Evolutionary conservation across 1,140 invertebrate species (phyloP), one percentile per base, ranked within the genome.

Genomic region (Oryctes rhinoceros): DNA sequence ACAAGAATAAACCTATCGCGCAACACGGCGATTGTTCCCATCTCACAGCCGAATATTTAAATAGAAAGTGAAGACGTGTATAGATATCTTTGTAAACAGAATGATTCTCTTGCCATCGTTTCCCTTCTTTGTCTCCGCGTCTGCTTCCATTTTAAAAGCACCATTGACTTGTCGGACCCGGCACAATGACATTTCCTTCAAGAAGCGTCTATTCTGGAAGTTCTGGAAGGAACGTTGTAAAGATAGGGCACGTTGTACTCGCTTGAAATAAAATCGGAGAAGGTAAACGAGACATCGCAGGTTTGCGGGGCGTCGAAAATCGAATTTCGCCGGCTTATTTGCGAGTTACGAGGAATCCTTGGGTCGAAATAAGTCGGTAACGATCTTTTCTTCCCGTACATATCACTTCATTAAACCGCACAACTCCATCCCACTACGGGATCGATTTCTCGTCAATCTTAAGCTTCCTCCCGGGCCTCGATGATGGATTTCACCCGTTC

Each of bases 391-490:
- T 4, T 15, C n/a, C 9, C 0, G 0, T 53, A 53, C 1, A 48
- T 48, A 48, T 15, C 11, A 18, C 4, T 4, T 15, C 49, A 11
- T 4, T 53, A 53, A 4, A 53, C 49, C 10, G n/a, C n/a, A 53
- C 4, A 53, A 53, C 13, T 13, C 7, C 9, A 15, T 53, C 49
- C n/a, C 49, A 53, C 24, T 0, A 1, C 2, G 24, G 24, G 13
- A 53, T 53, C 49, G 49, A 53, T 53, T 53, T 53, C 7, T 15
- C 49, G n/a, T 53, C 49, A 53, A 53, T 53, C 49, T 53, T 53
- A n/a, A 53, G 49, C n/a, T 53, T 13, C 13, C 24, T 30, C 24
- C 24, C 0, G 24, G 24, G 24, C 24, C n/a, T 9, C 47, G 47
- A 10, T 13, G 13, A 53, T 13, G n/a, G 49, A 53, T 13, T 13